Evolutionary conservation across 2,797 vertebrate species (phyloP).

Genomic region (Gymnothorax javanicus): DNA sequence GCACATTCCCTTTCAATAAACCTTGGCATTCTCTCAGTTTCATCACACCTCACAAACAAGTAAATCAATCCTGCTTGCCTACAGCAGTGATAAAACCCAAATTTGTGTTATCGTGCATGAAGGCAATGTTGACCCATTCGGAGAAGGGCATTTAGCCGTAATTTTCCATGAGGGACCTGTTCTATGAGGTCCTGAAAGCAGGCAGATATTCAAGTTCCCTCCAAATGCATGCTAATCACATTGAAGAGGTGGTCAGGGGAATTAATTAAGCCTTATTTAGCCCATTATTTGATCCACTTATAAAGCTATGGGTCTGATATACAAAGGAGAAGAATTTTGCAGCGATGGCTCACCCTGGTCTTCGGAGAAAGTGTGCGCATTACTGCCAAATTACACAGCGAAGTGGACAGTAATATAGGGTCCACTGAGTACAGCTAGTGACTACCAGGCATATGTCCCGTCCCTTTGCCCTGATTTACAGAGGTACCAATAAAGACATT

Average conservation of each 20-base stretch:
- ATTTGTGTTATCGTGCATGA: neutral
- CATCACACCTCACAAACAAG: neutral
- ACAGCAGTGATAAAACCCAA: neutral
- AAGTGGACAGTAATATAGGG: too few relatives aligned
- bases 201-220: neutral
- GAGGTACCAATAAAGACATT: too few relatives aligned
- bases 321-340: neutral
- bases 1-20: neutral
- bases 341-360: neutral
- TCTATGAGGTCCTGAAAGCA: neutral
- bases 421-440: neutral
- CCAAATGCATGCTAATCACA: neutral
- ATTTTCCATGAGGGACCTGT: neutral
- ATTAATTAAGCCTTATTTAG: neutral
- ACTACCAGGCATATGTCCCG: neutral
- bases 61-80: conserved; percentile 1
- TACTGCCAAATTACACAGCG: too few relatives aligned
- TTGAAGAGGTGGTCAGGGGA: neutral
- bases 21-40: neutral
- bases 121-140: neutral
- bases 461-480: too few relatives aligned
- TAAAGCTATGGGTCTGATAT: neutral
- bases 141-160: neutral
- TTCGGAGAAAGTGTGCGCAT: neutral
- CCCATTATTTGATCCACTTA: neutral